Percentiles rank a stretch among this genome's conserved stretches.
phyloP scores from a whole-genome alignment of 1,140 invertebrate species.

The Ceratina calcarata region DNA sequence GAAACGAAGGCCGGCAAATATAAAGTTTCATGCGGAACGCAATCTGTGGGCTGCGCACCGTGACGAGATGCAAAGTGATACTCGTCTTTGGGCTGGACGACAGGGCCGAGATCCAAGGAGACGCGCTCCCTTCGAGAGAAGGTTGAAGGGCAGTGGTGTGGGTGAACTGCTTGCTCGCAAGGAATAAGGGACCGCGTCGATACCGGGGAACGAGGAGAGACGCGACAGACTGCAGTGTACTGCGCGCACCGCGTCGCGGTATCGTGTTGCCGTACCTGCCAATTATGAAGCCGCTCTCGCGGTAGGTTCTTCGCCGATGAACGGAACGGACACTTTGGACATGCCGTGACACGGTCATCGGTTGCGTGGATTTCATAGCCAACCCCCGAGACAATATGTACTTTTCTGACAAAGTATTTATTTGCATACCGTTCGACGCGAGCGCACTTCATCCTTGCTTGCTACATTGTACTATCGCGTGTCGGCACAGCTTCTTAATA shows the following conservation, averaged over 20 bases:
- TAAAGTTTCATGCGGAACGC: slow-evolving; percentile 56
- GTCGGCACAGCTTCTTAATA: neutral
- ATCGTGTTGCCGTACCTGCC: slow-evolving; percentile 71
- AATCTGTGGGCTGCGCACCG: slow-evolving; percentile 25
- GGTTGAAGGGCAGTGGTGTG: slow-evolving; percentile 53
- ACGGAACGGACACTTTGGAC: slow-evolving; percentile 54
- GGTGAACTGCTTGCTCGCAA: slow-evolving; percentile 21
- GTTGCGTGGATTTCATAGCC: slow-evolving; percentile 40
- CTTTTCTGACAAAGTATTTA: slow-evolving; percentile 2
- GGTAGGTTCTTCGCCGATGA: slow-evolving; percentile 55
- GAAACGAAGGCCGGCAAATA: slow-evolving; percentile 41
- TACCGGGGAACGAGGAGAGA: slow-evolving; percentile 33
- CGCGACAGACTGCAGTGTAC: slow-evolving; percentile 51
- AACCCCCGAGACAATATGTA: neutral
- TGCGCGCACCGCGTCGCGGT: slow-evolving; percentile 55
- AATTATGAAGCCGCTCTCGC: slow-evolving; percentile 71
- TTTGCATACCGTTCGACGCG: too few relatives aligned
- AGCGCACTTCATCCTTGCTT: too few relatives aligned
- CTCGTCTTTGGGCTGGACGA: slow-evolving; percentile 49
- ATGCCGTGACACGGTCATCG: slow-evolving; percentile 60
- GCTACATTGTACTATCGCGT: too few relatives aligned
- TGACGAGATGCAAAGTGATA: slow-evolving; percentile 62
- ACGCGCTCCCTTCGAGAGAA: slow-evolving; percentile 39
- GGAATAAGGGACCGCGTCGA: slow-evolving; percentile 27
- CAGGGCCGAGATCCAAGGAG: slow-evolving; percentile 49